Evolutionary conservation across 64 coral and sea anemone genomes (phyloP), one percentile per base, ranked within the genome.

Genomic region (Catalaphyllia jardinei): DNA sequence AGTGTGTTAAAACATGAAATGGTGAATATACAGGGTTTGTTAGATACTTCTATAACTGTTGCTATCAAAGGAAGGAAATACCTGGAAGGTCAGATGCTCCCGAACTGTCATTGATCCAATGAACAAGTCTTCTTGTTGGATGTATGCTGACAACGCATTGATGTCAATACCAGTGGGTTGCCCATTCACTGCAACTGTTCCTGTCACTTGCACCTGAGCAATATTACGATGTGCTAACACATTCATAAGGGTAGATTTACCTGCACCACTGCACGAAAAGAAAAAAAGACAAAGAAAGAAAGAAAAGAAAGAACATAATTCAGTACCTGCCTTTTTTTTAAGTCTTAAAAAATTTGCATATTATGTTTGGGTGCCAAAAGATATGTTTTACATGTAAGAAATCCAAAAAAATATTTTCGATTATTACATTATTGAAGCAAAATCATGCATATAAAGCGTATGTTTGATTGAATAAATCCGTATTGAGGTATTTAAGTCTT

Each of bases 91-190:
- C 24, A 98, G 87, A 54, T 98, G 96, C 55, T 98, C 96, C 78
- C 91, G 92, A 59, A 98, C 96, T 29, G 96, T 98, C 4, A 98
- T 85, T 85, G 96, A 93, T 60, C 96, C 96, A 86, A 98, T 98
- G 52, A 98, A 98, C 31, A 98, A 88, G 75, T 98, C 96, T 55
- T 98, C 96, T 83, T 98, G 96, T 54, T 98, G 96, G 12, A 98
- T 80, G 59, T 98, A 98, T 20, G 96, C 96, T 24, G 96, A 98
- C 74, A 98, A 91, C 67, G 91, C 87, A 78, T 98, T 98, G 16
- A 98, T 95, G 15, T 91, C 83, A 54, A 93, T 42, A 22, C 93
- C 93, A 24, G 89, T 61, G 8, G 83, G 52, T 13, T 29, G 86
- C 12, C 87, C 90, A 76, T 98, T 98, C 31, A 98, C 93, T 77